Conservation (phyloP, 2,113 vertebrate genomes). For the Aspidoscelis tigris region DNA sequence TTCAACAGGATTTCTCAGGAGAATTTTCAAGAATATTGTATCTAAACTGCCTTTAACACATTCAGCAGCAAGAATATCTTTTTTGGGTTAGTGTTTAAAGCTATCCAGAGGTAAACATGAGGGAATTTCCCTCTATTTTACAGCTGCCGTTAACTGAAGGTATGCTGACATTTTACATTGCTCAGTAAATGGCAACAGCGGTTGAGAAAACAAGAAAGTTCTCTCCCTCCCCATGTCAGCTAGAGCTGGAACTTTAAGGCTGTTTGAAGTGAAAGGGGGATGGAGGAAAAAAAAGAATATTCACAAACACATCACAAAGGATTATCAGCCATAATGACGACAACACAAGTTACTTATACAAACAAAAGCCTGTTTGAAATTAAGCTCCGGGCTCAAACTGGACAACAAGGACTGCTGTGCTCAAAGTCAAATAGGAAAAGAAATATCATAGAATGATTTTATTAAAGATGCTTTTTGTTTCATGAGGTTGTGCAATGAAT, state of each 20-base stretch:
- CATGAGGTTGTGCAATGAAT: slow-evolving; percentile 51
- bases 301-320: slow-evolving; percentile 66
- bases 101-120: slow-evolving; percentile 65
- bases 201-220: slow-evolving; percentile 52
- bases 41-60: slow-evolving; percentile 47
- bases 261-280: slow-evolving; percentile 41
- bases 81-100: slow-evolving; percentile 56
- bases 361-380: slow-evolving; percentile 77
- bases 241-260: slow-evolving; percentile 24
- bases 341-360: slow-evolving; percentile 73
- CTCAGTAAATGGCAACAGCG: slow-evolving; percentile 50
- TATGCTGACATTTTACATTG: slow-evolving; percentile 35
- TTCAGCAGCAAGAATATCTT: slow-evolving; percentile 51
- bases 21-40: background rate
- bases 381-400: slow-evolving; percentile 68
- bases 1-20: background rate
- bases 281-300: slow-evolving; percentile 41
- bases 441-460: slow-evolving; percentile 69
- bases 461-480: slow-evolving; percentile 68
- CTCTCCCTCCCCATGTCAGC: slow-evolving; percentile 33
- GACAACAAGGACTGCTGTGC: slow-evolving; percentile 70
- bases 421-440: slow-evolving; percentile 73
- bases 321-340: slow-evolving; percentile 61
- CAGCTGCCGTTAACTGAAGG: accelerated
- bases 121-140: background rate